These are phyloP conservation scores for Paramormyrops kingsleyae DNA, from an alignment of 2,113 vertebrate species.

Conservation along the genomic window DNA sequence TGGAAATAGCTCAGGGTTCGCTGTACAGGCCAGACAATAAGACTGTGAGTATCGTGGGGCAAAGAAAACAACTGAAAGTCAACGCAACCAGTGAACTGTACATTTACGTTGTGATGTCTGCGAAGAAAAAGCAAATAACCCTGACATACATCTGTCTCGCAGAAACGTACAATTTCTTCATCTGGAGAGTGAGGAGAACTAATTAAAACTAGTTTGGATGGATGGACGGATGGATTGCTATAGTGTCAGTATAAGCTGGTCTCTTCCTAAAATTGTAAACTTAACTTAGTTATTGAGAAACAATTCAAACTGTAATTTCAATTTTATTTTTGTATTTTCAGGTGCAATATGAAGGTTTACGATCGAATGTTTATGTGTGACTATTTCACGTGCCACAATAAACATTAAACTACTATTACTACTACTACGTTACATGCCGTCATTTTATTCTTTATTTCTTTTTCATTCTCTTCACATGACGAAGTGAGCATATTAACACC, in stretches of 20 bases:
- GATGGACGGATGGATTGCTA: neutral
- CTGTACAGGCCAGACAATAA: neutral
- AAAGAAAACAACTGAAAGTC: neutral
- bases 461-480: neutral
- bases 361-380: neutral
- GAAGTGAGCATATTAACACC: neutral
- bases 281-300: neutral
- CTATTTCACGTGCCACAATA: neutral
- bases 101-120: neutral
- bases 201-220: neutral
- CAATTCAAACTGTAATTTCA: neutral
- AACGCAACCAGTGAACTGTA: neutral
- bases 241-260: neutral
- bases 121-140: neutral
- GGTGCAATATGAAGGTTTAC: neutral
- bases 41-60: neutral
- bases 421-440: neutral
- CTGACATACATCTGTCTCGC: neutral
- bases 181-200: neutral
- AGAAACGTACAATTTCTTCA: neutral
- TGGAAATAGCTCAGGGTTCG: neutral
- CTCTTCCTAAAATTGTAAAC: neutral
- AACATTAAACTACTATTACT: neutral
- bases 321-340: neutral
- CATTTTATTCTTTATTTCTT: neutral